Evolutionary conservation across 2,888 invertebrate genomes (phyloP).

Genomic region (Margaritifera margaritifera): DNA sequence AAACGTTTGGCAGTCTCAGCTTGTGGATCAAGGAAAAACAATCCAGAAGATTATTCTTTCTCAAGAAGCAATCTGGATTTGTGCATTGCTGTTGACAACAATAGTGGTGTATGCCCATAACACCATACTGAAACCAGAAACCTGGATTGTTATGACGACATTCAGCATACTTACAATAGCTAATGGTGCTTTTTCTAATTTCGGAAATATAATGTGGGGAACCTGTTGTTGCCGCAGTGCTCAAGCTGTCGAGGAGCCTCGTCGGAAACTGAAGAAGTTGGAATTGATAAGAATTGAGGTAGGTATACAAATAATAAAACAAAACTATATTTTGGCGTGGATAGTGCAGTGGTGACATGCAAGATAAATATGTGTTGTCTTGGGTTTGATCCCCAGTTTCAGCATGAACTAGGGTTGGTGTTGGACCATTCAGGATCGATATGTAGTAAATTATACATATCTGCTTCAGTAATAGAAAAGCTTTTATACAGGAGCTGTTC

Average conservation of each 20-base stretch:
- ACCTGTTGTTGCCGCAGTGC: conserved; percentile 45
- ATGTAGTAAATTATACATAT: too few relatives aligned
- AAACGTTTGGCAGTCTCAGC: conserved; percentile 60
- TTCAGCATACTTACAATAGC: conserved; percentile 39
- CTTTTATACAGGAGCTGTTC: too few relatives aligned
- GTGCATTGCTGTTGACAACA: conserved; percentile 38
- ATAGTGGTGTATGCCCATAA: conserved; percentile 45
- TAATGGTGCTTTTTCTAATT: conserved; percentile 46
- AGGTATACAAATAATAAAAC: conserved; percentile 7
- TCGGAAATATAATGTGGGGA: conserved; percentile 56
- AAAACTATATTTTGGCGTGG: too few relatives aligned
- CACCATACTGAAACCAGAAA: conserved; percentile 24
- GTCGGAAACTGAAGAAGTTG: conserved; percentile 59
- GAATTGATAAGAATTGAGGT: conserved; percentile 63
- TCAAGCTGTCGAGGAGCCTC: conserved; percentile 51
- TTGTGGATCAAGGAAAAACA: conserved; percentile 49
- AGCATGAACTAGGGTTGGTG: too few relatives aligned
- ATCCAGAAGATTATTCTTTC: conserved; percentile 44
- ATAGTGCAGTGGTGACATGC: too few relatives aligned
- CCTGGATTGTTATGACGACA: conserved; percentile 50
- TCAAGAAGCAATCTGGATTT: conserved; percentile 38
- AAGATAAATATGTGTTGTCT: too few relatives aligned
- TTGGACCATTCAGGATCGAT: too few relatives aligned
- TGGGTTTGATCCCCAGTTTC: too few relatives aligned
- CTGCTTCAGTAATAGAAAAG: too few relatives aligned